Percentiles rank a stretch among this genome's conserved stretches.
These are phyloP conservation scores for Sebastes goodei DNA, from an alignment of 2,797 vertebrate species.

Conservation along the genomic window DNA sequence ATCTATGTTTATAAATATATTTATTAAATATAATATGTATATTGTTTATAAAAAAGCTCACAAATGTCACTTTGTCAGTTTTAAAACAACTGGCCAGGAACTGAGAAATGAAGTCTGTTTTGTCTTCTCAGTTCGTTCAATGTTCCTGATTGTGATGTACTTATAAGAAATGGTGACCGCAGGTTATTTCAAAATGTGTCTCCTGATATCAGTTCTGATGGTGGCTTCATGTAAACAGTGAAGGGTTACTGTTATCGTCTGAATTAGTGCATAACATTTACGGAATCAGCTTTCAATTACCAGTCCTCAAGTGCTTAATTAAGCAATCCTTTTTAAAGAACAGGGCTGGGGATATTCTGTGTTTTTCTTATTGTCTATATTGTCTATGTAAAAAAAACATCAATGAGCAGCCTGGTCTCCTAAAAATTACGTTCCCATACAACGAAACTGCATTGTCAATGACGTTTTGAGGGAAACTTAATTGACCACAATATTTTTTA, in stretches of 20 bases:
- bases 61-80: neutral
- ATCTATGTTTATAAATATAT: neutral
- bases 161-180: neutral
- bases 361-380: too few relatives aligned
- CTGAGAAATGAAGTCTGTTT: neutral
- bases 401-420: too few relatives aligned
- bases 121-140: neutral
- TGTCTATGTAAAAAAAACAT: too few relatives aligned
- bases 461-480: too few relatives aligned
- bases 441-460: too few relatives aligned
- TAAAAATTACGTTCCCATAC: too few relatives aligned
- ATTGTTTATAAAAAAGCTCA: neutral
- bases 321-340: neutral
- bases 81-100: neutral
- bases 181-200: neutral
- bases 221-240: neutral
- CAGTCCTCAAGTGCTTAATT: neutral
- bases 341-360: too few relatives aligned
- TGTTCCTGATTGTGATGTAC: neutral
- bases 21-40: neutral
- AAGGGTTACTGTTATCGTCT: neutral
- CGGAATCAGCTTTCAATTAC: neutral
- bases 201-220: neutral
- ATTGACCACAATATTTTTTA: too few relatives aligned
- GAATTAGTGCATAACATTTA: too few relatives aligned